A percentile compares a stretch with the other conserved stretches of the same genome.
These are phyloP conservation scores for Actenoides hombroni DNA, from an alignment of 2,113 vertebrate species.

Conservation along the genomic window DNA sequence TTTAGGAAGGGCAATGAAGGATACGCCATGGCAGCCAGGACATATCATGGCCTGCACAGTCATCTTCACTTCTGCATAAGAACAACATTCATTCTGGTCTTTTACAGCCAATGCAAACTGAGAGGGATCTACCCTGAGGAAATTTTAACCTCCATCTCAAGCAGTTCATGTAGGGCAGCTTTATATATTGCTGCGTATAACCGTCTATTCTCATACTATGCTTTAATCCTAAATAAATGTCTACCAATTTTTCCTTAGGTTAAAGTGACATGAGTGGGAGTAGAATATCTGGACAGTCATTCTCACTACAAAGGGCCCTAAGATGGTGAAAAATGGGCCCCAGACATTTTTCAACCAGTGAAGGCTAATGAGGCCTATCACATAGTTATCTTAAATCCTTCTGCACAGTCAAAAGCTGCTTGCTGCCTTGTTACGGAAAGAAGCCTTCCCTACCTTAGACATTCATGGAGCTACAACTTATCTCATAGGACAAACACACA, in stretches of 20 bases:
- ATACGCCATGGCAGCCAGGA: background rate
- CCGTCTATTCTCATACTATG: background rate
- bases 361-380: background rate
- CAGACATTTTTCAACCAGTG: background rate
- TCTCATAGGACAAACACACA: background rate
- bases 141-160: background rate
- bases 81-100: background rate
- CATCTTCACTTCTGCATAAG: background rate
- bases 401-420: background rate
- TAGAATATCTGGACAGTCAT: background rate
- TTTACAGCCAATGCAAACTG: background rate
- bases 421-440: background rate
- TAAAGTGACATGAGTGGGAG: background rate
- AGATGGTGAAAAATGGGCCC: background rate
- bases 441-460: background rate
- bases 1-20: background rate
- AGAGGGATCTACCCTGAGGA: background rate
- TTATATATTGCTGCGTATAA: background rate
- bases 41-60: rapidly evolving
- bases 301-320: background rate
- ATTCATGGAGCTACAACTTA: background rate
- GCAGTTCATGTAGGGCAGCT: background rate
- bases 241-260: background rate
- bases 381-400: background rate
- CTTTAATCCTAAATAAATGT: background rate